These are phyloP conservation scores for Poecilia wingei DNA, from an alignment of 2,797 vertebrate genomes.

Conservation along the genomic window DNA sequence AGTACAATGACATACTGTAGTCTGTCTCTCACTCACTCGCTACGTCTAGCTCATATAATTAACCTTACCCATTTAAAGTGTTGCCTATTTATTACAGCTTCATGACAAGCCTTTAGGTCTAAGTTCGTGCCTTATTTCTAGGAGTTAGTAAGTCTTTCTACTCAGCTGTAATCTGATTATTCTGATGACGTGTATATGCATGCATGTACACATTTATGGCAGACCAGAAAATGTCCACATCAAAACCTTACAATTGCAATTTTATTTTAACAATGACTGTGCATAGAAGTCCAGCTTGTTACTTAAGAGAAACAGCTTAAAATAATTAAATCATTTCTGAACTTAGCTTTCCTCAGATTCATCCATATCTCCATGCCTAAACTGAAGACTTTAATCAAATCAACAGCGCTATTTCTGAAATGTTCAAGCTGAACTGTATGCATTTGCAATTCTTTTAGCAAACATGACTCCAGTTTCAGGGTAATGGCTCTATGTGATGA, in stretches of 20 bases:
- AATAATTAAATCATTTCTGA: background rate
- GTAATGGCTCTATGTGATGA: background rate
- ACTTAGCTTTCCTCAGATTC: background rate
- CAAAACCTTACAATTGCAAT: background rate
- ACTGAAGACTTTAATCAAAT: background rate
- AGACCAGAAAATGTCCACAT: background rate
- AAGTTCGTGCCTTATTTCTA: background rate
- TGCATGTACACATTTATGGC: background rate
- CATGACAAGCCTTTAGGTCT: background rate
- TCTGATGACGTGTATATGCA: background rate
- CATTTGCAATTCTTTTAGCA: background rate
- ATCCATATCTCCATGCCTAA: background rate
- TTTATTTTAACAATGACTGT: background rate
- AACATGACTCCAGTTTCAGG: background rate
- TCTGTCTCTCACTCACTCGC: background rate
- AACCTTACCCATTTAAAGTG: background rate
- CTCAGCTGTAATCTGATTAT: background rate
- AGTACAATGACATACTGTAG: background rate
- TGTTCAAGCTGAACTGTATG: background rate
- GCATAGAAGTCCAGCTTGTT: background rate
- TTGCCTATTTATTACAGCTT: background rate
- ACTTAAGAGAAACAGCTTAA: background rate
- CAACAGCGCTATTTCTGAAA: background rate
- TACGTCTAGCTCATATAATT: background rate
- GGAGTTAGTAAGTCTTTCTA: background rate